These are phyloP conservation scores for Lordiphosa stackelbergi DNA, from an alignment of 1,140 invertebrate species.

Conservation along the genomic window DNA sequence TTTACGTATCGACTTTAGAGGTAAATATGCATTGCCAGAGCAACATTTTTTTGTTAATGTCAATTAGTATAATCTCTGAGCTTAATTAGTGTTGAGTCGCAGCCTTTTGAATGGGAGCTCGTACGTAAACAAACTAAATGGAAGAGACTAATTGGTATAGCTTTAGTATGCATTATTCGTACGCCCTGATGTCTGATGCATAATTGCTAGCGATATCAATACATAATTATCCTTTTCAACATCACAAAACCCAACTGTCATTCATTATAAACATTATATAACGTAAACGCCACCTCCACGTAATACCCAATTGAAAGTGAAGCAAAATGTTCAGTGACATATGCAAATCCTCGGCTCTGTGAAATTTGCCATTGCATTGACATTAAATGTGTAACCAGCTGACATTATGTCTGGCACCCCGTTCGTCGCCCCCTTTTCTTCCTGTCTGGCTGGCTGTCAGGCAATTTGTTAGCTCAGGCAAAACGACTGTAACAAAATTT, in stretches of 20 bases:
- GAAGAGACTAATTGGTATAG: not conserved
- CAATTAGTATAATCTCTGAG: conserved; percentile 32
- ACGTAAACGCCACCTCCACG: conserved; percentile 28
- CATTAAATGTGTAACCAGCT: conserved; percentile 30
- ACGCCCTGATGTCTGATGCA: not conserved
- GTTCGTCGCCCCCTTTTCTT: not conserved
- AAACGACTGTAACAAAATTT: conserved; percentile 16
- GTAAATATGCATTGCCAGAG: conserved; percentile 20
- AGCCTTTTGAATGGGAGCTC: too few relatives aligned
- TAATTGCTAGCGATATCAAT: not conserved
- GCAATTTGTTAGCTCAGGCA: conserved; percentile 16
- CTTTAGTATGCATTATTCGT: not conserved
- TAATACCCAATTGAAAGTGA: conserved; percentile 14
- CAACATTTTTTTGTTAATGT: conserved; percentile 24
- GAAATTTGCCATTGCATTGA: conserved; percentile 29
- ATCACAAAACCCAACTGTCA: conserved; percentile 20
- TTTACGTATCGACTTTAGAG: not conserved
- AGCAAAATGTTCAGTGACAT: conserved; percentile 28
- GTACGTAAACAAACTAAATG: not conserved
- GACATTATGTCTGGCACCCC: conserved; percentile 27
- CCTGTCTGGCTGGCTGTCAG: conserved; percentile 11
- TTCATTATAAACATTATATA: conserved; percentile 25
- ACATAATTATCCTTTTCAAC: too few relatives aligned
- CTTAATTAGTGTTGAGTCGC: conserved; percentile 18
- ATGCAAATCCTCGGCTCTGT: conserved; percentile 29